Conservation (phyloP, 2,797 vertebrate genomes). For the Morus bassanus region DNA sequence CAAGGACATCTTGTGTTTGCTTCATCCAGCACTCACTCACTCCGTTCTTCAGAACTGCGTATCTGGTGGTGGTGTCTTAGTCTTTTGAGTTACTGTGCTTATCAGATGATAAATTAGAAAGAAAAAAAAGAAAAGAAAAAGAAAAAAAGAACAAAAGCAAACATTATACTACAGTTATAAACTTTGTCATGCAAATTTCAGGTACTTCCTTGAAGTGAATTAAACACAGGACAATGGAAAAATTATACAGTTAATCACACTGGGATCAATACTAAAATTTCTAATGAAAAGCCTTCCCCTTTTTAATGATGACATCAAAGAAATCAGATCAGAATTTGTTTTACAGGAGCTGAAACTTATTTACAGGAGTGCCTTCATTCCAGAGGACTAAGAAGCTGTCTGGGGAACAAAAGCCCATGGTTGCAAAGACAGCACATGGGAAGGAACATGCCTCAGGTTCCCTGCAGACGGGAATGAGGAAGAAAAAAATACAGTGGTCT, state of each 20-base stretch:
- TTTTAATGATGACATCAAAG: not conserved
- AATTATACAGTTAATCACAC: not conserved
- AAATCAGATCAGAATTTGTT: not conserved
- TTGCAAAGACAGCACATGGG: not conserved
- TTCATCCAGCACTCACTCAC: not conserved
- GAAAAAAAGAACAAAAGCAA: not conserved
- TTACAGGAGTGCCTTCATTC: not conserved
- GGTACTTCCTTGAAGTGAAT: not conserved
- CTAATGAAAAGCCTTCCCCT: not conserved
- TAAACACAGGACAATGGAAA: not conserved
- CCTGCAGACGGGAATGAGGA: not conserved
- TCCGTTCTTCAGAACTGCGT: not conserved
- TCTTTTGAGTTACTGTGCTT: not conserved
- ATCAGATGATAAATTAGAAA: not conserved
- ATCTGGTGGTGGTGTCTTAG: not conserved
- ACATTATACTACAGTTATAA: not conserved
- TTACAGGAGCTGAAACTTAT: not conserved
- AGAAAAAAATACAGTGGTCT: not conserved
- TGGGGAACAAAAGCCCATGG: not conserved
- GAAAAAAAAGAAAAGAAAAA: not conserved
- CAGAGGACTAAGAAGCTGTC: not conserved
- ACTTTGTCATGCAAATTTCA: not conserved
- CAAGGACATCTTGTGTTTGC: not conserved
- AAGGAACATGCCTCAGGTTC: not conserved
- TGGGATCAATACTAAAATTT: not conserved